Conservation (phyloP, 2,797 vertebrate species). For the Botia almorhae region DNA sequence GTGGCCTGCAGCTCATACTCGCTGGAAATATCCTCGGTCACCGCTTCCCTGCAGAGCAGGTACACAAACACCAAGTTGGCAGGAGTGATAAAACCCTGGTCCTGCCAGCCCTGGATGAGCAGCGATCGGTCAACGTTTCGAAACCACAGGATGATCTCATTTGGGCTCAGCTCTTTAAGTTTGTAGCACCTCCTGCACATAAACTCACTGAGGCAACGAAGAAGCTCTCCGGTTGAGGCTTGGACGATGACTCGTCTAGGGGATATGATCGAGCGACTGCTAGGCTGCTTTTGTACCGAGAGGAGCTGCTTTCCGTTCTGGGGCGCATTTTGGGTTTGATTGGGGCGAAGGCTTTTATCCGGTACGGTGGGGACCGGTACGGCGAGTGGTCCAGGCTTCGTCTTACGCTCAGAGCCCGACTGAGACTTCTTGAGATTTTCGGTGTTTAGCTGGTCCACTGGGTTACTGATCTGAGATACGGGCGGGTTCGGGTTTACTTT, state of each 20-base stretch:
- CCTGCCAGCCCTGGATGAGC: slow-evolving; percentile 92
- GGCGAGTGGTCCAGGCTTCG: slow-evolving; percentile 67
- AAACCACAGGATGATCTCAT: slow-evolving; percentile 91
- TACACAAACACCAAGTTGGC: slow-evolving; percentile 93
- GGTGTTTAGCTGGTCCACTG: slow-evolving; percentile 73
- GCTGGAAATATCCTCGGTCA: slow-evolving; percentile 85
- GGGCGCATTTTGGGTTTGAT: slow-evolving; percentile 58
- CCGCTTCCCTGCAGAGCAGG: slow-evolving; percentile 88
- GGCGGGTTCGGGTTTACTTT: slow-evolving; percentile 72
- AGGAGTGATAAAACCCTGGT: slow-evolving; percentile 92
- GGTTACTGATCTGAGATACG: slow-evolving; percentile 67
- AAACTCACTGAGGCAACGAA: slow-evolving; percentile 90
- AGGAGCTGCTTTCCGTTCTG: slow-evolving; percentile 64
- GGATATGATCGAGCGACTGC: slow-evolving; percentile 71
- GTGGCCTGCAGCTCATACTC: slow-evolving; percentile 88
- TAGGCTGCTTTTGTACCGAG: slow-evolving; percentile 66
- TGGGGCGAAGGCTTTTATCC: slow-evolving; percentile 65
- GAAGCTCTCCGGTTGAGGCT: slow-evolving; percentile 90
- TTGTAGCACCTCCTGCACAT: slow-evolving; percentile 89
- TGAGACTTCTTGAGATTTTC: slow-evolving; percentile 75
- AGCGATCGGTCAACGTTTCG: slow-evolving; percentile 90
- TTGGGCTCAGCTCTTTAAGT: slow-evolving; percentile 88
- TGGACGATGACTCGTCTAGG: slow-evolving; percentile 87
- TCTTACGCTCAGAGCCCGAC: slow-evolving; percentile 76
- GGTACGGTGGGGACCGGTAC: slow-evolving; percentile 70